phyloP scores from a whole-genome alignment of 2,888 invertebrate genomes.

The Sinohyriopsis cumingii region DNA sequence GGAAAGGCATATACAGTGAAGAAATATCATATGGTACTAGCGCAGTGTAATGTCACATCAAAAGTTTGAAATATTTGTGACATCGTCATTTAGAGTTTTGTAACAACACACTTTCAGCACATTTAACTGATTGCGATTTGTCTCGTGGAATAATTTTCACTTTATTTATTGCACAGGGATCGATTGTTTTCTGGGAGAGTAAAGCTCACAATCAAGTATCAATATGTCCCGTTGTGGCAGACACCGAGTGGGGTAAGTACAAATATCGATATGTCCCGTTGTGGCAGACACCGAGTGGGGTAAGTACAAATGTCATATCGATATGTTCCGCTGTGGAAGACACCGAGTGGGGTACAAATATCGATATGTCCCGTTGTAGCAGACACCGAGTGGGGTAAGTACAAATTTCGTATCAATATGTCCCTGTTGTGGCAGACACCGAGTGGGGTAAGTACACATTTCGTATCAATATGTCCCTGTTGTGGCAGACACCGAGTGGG shows the following conservation, averaged over 20 bases:
- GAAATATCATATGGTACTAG: too few relatives aligned
- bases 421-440: conserved; percentile 14
- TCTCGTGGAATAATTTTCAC: too few relatives aligned
- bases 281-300: conserved; percentile 40
- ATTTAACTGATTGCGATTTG: too few relatives aligned
- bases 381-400: conserved; percentile 47
- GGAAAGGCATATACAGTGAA: too few relatives aligned
- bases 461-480: too few relatives aligned
- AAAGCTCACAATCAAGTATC: conserved; percentile 22
- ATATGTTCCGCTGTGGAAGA: conserved; percentile 41
- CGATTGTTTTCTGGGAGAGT: conserved; percentile 39
- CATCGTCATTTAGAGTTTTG: too few relatives aligned
- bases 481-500: conserved; percentile 34
- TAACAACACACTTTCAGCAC: too few relatives aligned
- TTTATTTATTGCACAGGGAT: conserved; percentile 29
- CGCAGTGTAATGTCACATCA: too few relatives aligned
- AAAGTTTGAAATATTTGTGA: too few relatives aligned
- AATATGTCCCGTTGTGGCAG: conserved; percentile 43
- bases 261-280: conserved; percentile 38
- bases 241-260: conserved; percentile 45
- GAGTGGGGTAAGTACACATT: conserved; percentile 40
- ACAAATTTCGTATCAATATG: background rate
- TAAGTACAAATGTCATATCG: conserved; percentile 22
- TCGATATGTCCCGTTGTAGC: conserved; percentile 39
- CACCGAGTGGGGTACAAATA: conserved; percentile 43